Base-by-base conservation (phyloP, 2,113 vertebrate species). In the Anguilla rostrata region DNA sequence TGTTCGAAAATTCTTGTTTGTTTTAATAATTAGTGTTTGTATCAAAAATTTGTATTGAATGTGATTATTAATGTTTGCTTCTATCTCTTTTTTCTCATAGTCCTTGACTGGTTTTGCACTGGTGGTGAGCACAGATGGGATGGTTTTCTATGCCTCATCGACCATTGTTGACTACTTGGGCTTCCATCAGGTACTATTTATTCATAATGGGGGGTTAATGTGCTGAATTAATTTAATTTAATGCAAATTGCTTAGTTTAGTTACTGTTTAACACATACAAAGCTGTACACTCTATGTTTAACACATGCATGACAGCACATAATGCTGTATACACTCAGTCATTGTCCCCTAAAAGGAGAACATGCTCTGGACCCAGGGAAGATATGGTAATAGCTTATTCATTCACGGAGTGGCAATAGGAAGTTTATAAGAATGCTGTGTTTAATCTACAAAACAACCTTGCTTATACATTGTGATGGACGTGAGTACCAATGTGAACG, bases 151-250 rank as follows among this genome's bases (percentile, higher is more conserved):
- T 7, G 97, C 97, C 0, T 99, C 98, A 0, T 97, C 98, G 0
- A 99, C 98, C 2, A 99, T 99, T 53, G 96, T 96, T 90, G 98
- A 99, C 92, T 98, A 99, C 81, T 94, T 99, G 91, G 98, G 98
- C 83, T 99, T 99, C 93, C 98, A 99, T 92, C 98, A 99, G 97
- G 98, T 99, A 94, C 93, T 93, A 87, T 87, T 63, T 82, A 83
- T 43, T 26, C 66, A 80, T 43, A 60, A 3, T 49, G 7, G 22
- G 60, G 34, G 57, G 22, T 63, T n/a, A 26, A 16, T 46, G 0
- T 29, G n/a, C 46, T n/a, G 8, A 56, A 18, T 83, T 29, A 41
- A 20, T 84, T 3, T 26, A 20, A 20, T 22, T 20, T 66, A 5
- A 40, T 1, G 34, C 43, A 83, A 39, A 83, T 39, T 26, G 18